Percentiles rank a stretch among this genome's conserved stretches.
Conservation (phyloP, 2,113 vertebrate genomes). For the Dascyllus trimaculatus region DNA sequence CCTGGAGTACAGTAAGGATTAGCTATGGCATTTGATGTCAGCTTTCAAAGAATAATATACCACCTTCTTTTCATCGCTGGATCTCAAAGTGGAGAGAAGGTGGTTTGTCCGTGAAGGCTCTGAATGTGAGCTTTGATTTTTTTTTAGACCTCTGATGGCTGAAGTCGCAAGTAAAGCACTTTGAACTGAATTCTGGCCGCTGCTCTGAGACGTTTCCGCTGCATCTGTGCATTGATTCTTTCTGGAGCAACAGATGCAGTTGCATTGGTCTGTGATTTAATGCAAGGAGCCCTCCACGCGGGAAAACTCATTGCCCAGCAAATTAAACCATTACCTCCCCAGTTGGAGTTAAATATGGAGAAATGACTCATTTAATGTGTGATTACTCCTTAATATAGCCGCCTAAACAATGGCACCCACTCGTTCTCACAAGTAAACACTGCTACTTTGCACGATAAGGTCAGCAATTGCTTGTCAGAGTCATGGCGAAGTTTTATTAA, state of each 20-base stretch:
- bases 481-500: constrained; percentile 72
- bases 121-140: background rate
- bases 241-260: constrained; percentile 52
- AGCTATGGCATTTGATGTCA: constrained; percentile 48
- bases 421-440: constrained; percentile 66
- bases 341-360: constrained; percentile 79
- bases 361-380: constrained; percentile 83
- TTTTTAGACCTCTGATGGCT: background rate
- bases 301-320: constrained; percentile 76
- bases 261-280: constrained; percentile 59
- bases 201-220: background rate
- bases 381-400: constrained; percentile 79
- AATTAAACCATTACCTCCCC: constrained; percentile 81
- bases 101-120: background rate
- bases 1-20: constrained; percentile 45
- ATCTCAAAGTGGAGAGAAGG: constrained; percentile 6
- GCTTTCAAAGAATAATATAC: constrained; percentile 27
- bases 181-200: constrained; percentile 2
- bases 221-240: constrained; percentile 13
- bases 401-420: constrained; percentile 73
- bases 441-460: constrained; percentile 63
- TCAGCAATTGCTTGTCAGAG: constrained; percentile 57
- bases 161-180: constrained; percentile 1
- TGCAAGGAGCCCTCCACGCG: constrained; percentile 58
- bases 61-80: constrained; percentile 17